phyloP scores from a whole-genome alignment of 2,113 vertebrate genomes.

The Oreochromis tanganicae region DNA sequence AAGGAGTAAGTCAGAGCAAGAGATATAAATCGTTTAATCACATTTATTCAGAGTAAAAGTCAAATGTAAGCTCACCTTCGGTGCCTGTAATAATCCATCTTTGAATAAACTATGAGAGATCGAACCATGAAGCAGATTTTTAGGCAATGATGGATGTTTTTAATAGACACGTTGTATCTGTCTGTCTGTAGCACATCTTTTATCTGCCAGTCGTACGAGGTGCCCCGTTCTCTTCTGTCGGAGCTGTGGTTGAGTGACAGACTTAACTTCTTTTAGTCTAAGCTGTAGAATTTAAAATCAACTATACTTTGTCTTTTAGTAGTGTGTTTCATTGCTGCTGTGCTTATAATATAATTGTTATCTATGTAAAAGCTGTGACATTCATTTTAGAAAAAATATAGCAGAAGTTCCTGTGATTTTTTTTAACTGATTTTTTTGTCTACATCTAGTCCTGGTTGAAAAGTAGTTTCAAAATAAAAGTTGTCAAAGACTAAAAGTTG shows the following conservation, averaged over 20 bases:
- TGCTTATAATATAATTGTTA: not conserved
- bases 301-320: not conserved
- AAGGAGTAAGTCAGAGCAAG: not conserved
- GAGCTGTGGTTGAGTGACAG: not conserved
- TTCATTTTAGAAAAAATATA: not conserved
- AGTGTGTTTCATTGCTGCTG: not conserved
- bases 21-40: not conserved
- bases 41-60: not conserved
- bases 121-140: not conserved
- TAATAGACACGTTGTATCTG: not conserved
- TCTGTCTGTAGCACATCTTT: not conserved
- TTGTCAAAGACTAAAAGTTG: not conserved
- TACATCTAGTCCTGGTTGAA: not conserved
- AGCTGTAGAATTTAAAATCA: not conserved
- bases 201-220: not conserved
- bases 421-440: not conserved
- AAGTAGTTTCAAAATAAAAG: not conserved
- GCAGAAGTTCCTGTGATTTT: fast-evolving
- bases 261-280: not conserved
- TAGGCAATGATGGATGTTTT: not conserved
- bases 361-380: not conserved
- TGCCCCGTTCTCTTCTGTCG: not conserved
- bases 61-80: not conserved
- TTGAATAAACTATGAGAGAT: not conserved
- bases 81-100: not conserved